Evolutionary conservation across 2,888 invertebrate species (phyloP).

Genomic region (Corbicula japonica): DNA sequence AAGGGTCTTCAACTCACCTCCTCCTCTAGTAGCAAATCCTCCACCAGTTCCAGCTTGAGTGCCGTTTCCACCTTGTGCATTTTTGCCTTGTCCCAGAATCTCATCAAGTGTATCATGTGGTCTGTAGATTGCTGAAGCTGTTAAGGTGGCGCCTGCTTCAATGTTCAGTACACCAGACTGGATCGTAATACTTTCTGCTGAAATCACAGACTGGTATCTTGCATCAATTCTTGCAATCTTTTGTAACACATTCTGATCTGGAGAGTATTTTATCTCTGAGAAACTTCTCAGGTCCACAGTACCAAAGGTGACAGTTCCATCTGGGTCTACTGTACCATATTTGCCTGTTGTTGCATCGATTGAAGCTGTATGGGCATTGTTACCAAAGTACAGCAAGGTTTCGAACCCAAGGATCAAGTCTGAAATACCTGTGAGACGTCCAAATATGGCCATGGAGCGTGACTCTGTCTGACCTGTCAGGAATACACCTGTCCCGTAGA

Average conservation of each 20-base stretch:
- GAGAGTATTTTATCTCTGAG: constrained; percentile 68
- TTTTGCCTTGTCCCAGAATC: constrained; percentile 60
- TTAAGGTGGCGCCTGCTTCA: constrained; percentile 75
- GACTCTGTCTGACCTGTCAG: constrained; percentile 58
- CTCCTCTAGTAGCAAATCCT: constrained; percentile 77
- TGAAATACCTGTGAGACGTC: constrained; percentile 73
- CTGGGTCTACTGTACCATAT: constrained; percentile 56
- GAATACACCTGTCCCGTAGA: constrained; percentile 75
- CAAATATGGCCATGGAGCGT: constrained; percentile 69
- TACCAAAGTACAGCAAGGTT: constrained; percentile 67
- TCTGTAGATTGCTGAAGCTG: constrained; percentile 73
- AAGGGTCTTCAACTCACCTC: constrained; percentile 64
- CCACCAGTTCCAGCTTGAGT: constrained; percentile 67
- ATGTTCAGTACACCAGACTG: constrained; percentile 67
- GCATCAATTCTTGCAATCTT: constrained; percentile 68
- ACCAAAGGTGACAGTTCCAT: constrained; percentile 68
- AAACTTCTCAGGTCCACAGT: constrained; percentile 72
- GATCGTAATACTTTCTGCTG: constrained; percentile 75
- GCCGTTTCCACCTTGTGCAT: constrained; percentile 23
- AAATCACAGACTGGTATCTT: constrained; percentile 71
- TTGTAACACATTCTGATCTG: constrained; percentile 65
- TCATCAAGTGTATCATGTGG: constrained; percentile 71
- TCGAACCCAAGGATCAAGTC: constrained; percentile 72
- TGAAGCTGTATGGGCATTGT: constrained; percentile 71
- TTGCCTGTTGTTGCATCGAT: constrained; percentile 36